A percentile compares a stretch with the other conserved stretches of the same genome.
Conservation (phyloP, 2,797 vertebrate species). For the Sparidentex hasta region DNA sequence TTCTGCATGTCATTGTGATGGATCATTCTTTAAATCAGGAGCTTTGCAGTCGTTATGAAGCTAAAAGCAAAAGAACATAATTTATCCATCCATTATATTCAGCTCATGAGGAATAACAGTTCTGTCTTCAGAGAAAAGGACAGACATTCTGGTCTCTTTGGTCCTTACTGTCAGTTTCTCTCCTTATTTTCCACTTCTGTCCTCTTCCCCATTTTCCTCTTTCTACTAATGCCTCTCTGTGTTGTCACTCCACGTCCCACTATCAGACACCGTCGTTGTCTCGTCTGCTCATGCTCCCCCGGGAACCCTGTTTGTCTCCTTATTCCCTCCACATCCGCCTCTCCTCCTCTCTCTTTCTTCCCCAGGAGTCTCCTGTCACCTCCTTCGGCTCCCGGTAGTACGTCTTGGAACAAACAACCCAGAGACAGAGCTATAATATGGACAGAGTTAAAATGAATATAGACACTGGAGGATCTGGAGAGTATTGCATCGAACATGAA, state of each 20-base stretch:
- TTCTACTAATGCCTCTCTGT: constrained; percentile 70
- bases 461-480: constrained; percentile 48
- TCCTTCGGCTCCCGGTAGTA: constrained; percentile 67
- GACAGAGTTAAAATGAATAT: constrained; percentile 57
- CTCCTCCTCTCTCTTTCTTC: constrained; percentile 61
- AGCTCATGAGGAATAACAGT: constrained; percentile 25
- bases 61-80: constrained; percentile 38
- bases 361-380: constrained; percentile 79
- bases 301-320: constrained; percentile 77
- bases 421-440: constrained; percentile 58
- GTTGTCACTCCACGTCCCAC: constrained; percentile 71
- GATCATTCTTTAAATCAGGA: constrained; percentile 41
- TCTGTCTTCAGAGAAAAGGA: constrained; percentile 44
- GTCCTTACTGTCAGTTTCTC: constrained; percentile 58
- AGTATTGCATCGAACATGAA: constrained; percentile 44
- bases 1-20: constrained; percentile 33
- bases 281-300: constrained; percentile 68
- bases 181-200: constrained; percentile 61
- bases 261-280: constrained; percentile 70
- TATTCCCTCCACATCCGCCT: constrained; percentile 63
- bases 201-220: constrained; percentile 49
- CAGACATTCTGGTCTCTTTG: constrained; percentile 61
- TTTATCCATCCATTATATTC: constrained; percentile 52
- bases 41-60: constrained; percentile 23
- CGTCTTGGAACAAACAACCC: constrained; percentile 69